These are phyloP conservation scores for Hylia prasina DNA, from an alignment of 2,113 vertebrate genomes.

Conservation along the genomic window DNA sequence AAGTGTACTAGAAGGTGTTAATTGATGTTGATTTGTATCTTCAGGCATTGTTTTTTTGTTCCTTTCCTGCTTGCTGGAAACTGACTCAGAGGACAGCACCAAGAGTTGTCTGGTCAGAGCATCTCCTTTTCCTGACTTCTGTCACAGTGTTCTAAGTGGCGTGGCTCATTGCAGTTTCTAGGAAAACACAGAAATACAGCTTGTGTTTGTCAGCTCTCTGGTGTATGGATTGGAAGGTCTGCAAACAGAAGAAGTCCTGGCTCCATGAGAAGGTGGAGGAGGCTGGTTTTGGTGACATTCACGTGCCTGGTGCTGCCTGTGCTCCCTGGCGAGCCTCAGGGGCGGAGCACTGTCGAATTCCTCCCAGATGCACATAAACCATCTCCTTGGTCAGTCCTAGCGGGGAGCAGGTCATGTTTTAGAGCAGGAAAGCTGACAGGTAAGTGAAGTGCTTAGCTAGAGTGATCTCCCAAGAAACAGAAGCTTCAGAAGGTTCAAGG, in stretches of 20 bases:
- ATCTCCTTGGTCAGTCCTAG: background rate
- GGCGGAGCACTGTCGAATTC: rapidly evolving
- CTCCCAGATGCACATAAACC: background rate
- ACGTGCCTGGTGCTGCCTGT: rapidly evolving
- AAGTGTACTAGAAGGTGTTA: background rate
- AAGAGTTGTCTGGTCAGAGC: background rate
- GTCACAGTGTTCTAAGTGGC: background rate
- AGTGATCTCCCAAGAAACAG: background rate
- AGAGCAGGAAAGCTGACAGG: background rate
- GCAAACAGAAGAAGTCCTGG: background rate
- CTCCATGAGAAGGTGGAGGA: background rate
- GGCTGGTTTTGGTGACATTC: background rate
- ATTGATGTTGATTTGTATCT: background rate
- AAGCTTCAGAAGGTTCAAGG: background rate
- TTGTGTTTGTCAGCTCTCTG: background rate
- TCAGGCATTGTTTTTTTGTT: background rate
- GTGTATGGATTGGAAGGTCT: background rate
- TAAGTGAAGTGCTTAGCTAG: background rate
- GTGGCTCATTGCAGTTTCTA: background rate
- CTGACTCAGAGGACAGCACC: background rate
- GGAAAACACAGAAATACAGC: background rate
- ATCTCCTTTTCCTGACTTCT: background rate
- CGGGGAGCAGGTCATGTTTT: rapidly evolving
- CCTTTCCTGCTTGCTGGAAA: background rate
- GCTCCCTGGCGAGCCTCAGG: rapidly evolving